phyloP scores from a whole-genome alignment of 2,113 vertebrate genomes.

The Amia ocellicauda region DNA sequence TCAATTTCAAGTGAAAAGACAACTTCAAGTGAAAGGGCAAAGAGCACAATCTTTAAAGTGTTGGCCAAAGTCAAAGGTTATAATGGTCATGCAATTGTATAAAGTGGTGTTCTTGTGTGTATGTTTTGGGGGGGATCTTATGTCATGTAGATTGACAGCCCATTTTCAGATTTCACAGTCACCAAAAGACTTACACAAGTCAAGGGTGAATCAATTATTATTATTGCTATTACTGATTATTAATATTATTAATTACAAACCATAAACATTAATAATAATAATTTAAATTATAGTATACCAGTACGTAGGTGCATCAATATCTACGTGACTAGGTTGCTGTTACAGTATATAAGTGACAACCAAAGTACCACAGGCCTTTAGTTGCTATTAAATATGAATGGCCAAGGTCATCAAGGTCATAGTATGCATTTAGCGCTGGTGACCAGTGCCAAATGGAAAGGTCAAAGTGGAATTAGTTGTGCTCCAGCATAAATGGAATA shows the following conservation, averaged over 20 bases:
- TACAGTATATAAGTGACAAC: conserved; percentile 8
- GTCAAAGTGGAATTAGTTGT: conserved; percentile 66
- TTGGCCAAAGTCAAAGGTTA: conserved; percentile 68
- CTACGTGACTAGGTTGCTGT: not conserved
- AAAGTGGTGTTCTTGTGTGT: conserved; percentile 26
- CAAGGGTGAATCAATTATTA: too few species aligned
- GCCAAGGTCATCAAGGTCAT: conserved; percentile 56
- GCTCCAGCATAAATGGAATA: conserved; percentile 46
- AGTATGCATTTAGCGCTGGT: conserved; percentile 56
- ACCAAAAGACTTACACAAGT: too few species aligned
- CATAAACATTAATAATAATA: too few species aligned
- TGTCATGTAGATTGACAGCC: too few species aligned
- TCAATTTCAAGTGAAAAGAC: too few species aligned
- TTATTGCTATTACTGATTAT: too few species aligned
- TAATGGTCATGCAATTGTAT: conserved; percentile 46
- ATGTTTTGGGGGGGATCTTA: too few species aligned
- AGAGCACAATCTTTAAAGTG: conserved; percentile 65
- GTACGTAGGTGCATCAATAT: not conserved
- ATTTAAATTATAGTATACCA: too few species aligned
- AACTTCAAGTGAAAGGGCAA: conserved; percentile 68
- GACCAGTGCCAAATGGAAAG: conserved; percentile 65
- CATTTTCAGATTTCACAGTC: too few species aligned
- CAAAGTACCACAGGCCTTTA: conserved; percentile 34
- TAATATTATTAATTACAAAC: too few species aligned
- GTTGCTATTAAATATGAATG: conserved; percentile 64